These are phyloP conservation scores for Panurus biarmicus DNA, from an alignment of 2,113 vertebrate species.

Conservation along the genomic window DNA sequence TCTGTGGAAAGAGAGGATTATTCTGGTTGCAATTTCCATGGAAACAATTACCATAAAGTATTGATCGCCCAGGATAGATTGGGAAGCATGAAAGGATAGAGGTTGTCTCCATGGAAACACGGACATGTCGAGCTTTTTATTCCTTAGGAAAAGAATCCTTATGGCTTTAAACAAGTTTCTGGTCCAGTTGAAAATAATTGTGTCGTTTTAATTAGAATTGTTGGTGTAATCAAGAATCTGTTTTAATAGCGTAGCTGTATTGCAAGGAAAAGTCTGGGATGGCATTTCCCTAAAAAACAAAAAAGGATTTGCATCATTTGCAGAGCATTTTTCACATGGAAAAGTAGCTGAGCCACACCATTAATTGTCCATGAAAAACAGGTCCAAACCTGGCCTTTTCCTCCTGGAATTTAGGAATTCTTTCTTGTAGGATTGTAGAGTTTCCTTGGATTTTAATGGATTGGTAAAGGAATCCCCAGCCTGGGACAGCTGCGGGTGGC, in stretches of 20 bases:
- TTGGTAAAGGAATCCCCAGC: neutral
- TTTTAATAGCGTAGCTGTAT: neutral
- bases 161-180: conserved; percentile 1
- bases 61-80: conserved; percentile 66
- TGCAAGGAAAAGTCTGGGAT: neutral
- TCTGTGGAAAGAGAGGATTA: neutral
- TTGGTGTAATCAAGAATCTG: neutral
- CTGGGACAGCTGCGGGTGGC: rapidly evolving
- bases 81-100: conserved; percentile 56
- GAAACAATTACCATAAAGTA: conserved; percentile 73
- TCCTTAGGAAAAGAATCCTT: conserved; percentile 6
- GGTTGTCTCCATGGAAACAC: conserved; percentile 69
- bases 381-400: neutral
- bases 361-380: neutral
- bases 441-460: neutral
- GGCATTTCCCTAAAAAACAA: neutral
- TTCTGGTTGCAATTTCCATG: conserved; percentile 64
- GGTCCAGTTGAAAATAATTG: neutral
- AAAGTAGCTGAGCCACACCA: neutral
- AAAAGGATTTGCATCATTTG: neutral
- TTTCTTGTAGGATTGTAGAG: neutral
- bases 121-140: conserved; percentile 23
- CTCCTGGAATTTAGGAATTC: neutral
- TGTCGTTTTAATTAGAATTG: neutral
- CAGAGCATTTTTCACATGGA: neutral